These are phyloP conservation scores for Rachycentron canadum DNA, from an alignment of 2,797 vertebrate genomes.

Conservation along the genomic window DNA sequence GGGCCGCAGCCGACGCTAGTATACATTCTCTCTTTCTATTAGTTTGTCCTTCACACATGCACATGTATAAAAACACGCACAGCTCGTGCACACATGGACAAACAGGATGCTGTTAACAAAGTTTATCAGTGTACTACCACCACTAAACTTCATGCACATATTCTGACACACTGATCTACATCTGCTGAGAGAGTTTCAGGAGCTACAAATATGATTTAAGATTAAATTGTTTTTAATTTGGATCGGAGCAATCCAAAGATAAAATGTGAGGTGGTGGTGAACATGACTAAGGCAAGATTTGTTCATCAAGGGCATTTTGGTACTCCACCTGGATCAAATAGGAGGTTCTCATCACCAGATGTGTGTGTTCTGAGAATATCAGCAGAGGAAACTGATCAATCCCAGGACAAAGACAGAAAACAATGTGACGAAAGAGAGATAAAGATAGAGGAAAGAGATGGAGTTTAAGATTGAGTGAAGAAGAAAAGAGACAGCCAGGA, in stretches of 20 bases:
- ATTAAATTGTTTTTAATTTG: slow-evolving; percentile 3
- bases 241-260: neutral
- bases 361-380: slow-evolving; percentile 1
- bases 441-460: slow-evolving; percentile 7
- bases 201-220: slow-evolving; percentile 4
- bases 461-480: slow-evolving; percentile 23
- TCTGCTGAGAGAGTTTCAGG: slow-evolving; percentile 17
- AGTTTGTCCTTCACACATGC: slow-evolving; percentile 71
- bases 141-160: slow-evolving; percentile 35
- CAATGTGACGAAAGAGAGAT: slow-evolving; percentile 4
- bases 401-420: slow-evolving; percentile 28
- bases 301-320: neutral
- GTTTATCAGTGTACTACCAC: slow-evolving; percentile 55
- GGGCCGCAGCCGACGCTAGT: slow-evolving; percentile 66
- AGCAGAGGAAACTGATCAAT: slow-evolving; percentile 10
- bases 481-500: slow-evolving; percentile 41
- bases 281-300: neutral
- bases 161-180: slow-evolving; percentile 38
- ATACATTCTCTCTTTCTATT: slow-evolving; percentile 69
- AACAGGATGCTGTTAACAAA: slow-evolving; percentile 76
- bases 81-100: slow-evolving; percentile 46
- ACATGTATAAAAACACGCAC: slow-evolving; percentile 67
- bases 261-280: neutral
- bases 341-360: neutral
- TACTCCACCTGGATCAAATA: slow-evolving; percentile 17